Evolutionary conservation across 1,140 invertebrate species (phyloP).

Genomic region (Drosophila burlai): DNA sequence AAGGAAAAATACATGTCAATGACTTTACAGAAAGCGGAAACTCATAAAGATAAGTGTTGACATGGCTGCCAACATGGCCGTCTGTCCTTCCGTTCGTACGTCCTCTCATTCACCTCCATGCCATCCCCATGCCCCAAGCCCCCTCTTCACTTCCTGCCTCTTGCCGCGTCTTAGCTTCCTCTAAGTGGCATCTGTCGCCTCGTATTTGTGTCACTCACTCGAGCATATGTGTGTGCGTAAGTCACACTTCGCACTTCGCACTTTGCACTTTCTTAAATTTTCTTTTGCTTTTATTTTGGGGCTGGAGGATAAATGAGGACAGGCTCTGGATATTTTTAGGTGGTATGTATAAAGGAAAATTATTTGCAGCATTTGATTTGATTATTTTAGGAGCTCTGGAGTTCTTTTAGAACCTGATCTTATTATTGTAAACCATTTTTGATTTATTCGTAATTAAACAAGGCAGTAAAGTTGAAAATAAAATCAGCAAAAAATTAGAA

Average conservation of each 20-base stretch:
- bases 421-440: too few species aligned
- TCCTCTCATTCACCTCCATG: conserved; percentile 11
- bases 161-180: conserved; percentile 24
- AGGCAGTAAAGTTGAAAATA: too few species aligned
- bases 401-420: too few species aligned
- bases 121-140: background rate
- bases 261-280: conserved; percentile 54
- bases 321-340: conserved; percentile 10
- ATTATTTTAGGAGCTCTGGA: too few species aligned
- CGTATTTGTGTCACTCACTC: conserved; percentile 75
- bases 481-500: too few species aligned
- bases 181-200: conserved; percentile 79
- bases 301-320: background rate
- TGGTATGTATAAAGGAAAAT: too few species aligned
- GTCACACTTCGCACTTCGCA: conserved; percentile 33
- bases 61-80: conserved; percentile 76
- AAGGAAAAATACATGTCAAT: conserved; percentile 79
- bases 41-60: conserved; percentile 85
- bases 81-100: conserved; percentile 21
- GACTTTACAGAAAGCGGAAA: conserved; percentile 85
- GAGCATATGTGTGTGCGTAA: conserved; percentile 37
- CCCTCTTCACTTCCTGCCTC: conserved; percentile 1
- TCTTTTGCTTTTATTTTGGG: conserved; percentile 8
- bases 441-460: too few species aligned
- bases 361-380: too few species aligned